Base-by-base conservation (phyloP, 2,888 invertebrate genomes). In the Apodemia zela region DNA sequence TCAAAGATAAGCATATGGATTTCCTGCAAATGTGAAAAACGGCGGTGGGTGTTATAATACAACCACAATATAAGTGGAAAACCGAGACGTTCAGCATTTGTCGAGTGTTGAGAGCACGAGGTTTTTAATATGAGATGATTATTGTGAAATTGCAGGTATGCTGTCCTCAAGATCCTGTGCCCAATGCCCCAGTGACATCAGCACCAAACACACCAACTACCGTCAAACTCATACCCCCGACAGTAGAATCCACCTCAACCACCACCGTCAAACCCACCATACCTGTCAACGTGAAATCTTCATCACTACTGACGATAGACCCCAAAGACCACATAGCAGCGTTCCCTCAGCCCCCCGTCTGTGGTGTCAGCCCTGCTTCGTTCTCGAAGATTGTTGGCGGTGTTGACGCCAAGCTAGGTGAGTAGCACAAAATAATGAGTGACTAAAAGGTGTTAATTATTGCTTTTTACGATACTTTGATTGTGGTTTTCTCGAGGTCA, bases 301-400 rank as follows among this genome's bases (percentile, higher is more conserved):
- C 54, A 11, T 4, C 25, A 13, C 15, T 54, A 6, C 54, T 54
- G 69, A 60, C 70, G 0, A 33, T 65, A 6, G 57, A 21, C 1
- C 54, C 58, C 0, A 74, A 70, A 0, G 82, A 83, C 71, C 76
- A 75, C 77, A 67, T 87, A 68, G 17, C 71, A 0, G 69, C 69
- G 0, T 73, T 89, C 7, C 89, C 73, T 62, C 87, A 72, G 77
- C 94, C 89, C 0, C 89, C 89, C 0, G 80, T 93, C 0, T 97
- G 97, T 71, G 97, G 97, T 0, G 74, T 84, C 61, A 94, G 93
- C 54, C 93, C 93, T 67, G 85, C 86, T 0, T 75, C 92, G 0
- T 92, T 93, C 72, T 87, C 89, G 42, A 93, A 94, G 70, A 93
- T 97, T 2, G 96, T 97, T 0, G 96, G 96, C 7, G 97, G 97